These are phyloP conservation scores for Psilopogon haemacephalus DNA, from an alignment of 2,113 vertebrate species.

Conservation along the genomic window DNA sequence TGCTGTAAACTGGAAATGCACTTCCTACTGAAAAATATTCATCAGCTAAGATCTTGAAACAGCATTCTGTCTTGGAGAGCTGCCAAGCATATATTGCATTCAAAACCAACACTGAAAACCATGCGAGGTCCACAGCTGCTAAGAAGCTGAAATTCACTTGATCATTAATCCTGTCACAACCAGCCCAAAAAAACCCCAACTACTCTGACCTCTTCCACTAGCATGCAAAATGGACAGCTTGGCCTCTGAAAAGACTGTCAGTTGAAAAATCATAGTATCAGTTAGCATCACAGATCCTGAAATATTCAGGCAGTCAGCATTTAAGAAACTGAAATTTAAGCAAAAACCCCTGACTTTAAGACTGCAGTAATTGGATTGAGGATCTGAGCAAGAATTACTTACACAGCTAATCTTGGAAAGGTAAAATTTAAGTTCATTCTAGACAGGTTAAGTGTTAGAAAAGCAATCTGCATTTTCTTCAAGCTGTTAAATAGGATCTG, in stretches of 20 bases:
- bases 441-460: conserved; percentile 53
- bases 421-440: conserved; percentile 15
- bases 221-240: background rate
- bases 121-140: conserved; percentile 19
- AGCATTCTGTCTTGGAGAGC: conserved; percentile 46
- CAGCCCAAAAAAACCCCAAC: conserved; percentile 59
- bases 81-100: conserved; percentile 57
- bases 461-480: conserved; percentile 62
- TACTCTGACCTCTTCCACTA: conserved; percentile 1
- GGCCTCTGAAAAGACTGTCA: background rate
- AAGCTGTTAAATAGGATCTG: conserved; percentile 28
- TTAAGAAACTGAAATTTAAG: conserved; percentile 46
- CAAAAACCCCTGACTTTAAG: background rate
- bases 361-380: background rate
- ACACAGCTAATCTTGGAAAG: background rate
- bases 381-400: conserved; percentile 16
- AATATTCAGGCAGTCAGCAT: conserved; percentile 39
- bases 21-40: conserved; percentile 59
- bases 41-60: conserved; percentile 57
- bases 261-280: background rate
- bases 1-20: conserved; percentile 33
- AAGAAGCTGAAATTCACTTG: conserved; percentile 62
- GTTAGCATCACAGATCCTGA: conserved; percentile 20
- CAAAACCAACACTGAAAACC: conserved; percentile 30
- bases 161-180: conserved; percentile 61